Base-by-base conservation (phyloP, 2,113 vertebrate genomes). In the Melanerpes formicivorus region DNA sequence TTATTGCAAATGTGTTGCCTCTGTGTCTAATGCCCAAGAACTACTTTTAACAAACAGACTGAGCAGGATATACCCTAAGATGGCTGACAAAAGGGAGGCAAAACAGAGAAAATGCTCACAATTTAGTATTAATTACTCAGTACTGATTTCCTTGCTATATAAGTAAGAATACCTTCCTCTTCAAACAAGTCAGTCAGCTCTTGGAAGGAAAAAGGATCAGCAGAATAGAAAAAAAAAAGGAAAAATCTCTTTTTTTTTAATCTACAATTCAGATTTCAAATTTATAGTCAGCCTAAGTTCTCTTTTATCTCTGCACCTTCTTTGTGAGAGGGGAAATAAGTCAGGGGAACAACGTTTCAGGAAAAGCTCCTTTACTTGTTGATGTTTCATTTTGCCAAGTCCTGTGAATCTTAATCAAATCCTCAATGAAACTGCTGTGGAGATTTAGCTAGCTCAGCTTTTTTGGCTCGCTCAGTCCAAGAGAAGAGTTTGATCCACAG, bases 381-480 rank as follows among this genome's bases (percentile, higher is more conserved):
- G 90, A 75, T 6, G 88, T 81, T 79, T 52, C 27, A 64, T 89
- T 92, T 67, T 71, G 23, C 46, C 58, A 75, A 54, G 44, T 70
- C 63, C 52, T 27, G 0, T 62, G 69, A 92, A 90, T 72, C 59
- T 72, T 18, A 88, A 84, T 18, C 76, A 78, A 83, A 93, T 37
- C 86, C 87, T 90, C 77, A 93, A 60, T 46, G 30, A 85, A 84
- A n/a, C n/a, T 27, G 11, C 56, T 14, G 19, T 23, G 59, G 46
- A 84, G 72, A 85, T 85, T 71, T 46, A 91, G 44, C 82, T 23
- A 79, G 77, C 76, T 91, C 86, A 90, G 62, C n/a, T 75, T 76
- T 76, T 81, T 75, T 25, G 86, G 65, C 54, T 22, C 26, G 78
- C 70, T 87, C 86, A 50, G 60, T 71, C n/a, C 73, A 50, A 62